These are phyloP conservation scores for Dryomyza anilis DNA, from an alignment of 2,888 invertebrate genomes.

Conservation along the genomic window DNA sequence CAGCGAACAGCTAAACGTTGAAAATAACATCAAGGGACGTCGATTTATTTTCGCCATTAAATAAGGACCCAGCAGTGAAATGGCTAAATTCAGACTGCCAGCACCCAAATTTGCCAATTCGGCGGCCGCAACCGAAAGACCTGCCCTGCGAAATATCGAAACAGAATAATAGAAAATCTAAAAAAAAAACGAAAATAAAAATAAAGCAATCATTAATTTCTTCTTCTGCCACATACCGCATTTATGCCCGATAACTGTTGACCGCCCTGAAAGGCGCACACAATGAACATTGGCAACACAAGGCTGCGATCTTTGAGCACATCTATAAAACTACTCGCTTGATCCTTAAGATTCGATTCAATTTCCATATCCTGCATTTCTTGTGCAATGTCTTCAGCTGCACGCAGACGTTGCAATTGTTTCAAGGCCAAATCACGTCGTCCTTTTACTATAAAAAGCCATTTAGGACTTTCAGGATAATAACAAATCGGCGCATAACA, in stretches of 20 bases:
- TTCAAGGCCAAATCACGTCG: conserved; percentile 68
- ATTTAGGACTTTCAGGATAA: conserved; percentile 90
- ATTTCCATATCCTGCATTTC: conserved; percentile 69
- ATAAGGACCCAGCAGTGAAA: conserved; percentile 69
- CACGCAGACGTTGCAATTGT: conserved; percentile 72
- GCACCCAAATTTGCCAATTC: conserved; percentile 81
- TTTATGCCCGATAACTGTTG: conserved; percentile 92
- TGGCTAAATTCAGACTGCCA: conserved; percentile 71
- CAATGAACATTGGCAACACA: conserved; percentile 75
- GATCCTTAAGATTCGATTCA: conserved; percentile 56
- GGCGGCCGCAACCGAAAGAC: conserved; percentile 66
- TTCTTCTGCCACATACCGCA: conserved; percentile 67
- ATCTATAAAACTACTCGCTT: conserved; percentile 67
- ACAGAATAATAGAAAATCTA: conserved; percentile 80
- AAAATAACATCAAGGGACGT: conserved; percentile 70
- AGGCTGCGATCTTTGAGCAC: conserved; percentile 67
- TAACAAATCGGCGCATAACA: conserved; percentile 68
- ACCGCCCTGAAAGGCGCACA: conserved; percentile 74
- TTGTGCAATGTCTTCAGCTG: conserved; percentile 62
- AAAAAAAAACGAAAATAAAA: conserved; percentile 10
- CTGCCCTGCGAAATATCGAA: conserved; percentile 75
- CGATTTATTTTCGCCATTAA: conserved; percentile 72
- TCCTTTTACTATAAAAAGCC: conserved; percentile 73
- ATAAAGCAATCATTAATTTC: not conserved
- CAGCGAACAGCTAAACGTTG: conserved; percentile 65